These are phyloP conservation scores for Trisateles emortualis DNA, from an alignment of 2,888 invertebrate species.

Conservation along the genomic window DNA sequence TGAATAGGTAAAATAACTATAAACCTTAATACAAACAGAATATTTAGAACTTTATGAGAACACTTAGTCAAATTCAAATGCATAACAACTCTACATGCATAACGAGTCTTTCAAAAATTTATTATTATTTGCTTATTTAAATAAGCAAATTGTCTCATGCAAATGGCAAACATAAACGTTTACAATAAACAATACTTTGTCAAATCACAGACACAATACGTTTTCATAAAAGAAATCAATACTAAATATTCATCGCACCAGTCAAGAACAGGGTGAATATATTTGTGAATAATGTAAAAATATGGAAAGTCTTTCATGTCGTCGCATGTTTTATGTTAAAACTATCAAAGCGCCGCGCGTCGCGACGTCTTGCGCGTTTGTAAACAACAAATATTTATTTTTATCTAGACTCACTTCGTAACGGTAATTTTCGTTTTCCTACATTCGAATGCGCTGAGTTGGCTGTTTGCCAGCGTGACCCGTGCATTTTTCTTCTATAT, in stretches of 20 bases:
- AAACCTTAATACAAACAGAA: too few species aligned
- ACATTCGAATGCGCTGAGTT: conserved; percentile 45
- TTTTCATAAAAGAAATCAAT: neutral
- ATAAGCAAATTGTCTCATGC: too few species aligned
- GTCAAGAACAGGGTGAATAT: neutral
- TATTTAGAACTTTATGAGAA: too few species aligned
- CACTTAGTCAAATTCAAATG: too few species aligned
- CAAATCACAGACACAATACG: too few species aligned
- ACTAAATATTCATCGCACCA: neutral
- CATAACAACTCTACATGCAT: too few species aligned
- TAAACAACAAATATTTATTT: conserved; percentile 47
- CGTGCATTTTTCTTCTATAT: conserved; percentile 52
- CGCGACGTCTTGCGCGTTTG: conserved; percentile 18
- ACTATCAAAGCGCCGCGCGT: conserved; percentile 24
- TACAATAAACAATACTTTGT: too few species aligned
- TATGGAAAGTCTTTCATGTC: neutral
- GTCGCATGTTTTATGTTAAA: conserved; percentile 30
- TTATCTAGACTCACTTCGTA: conserved; percentile 40
- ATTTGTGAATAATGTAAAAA: neutral
- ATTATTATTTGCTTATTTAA: too few species aligned
- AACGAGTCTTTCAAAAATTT: too few species aligned
- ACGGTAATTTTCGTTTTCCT: conserved; percentile 45
- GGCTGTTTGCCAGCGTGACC: conserved; percentile 48
- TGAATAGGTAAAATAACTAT: too few species aligned
- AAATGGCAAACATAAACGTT: too few species aligned